A percentile compares a stretch with the other conserved stretches of the same genome.
phyloP scores from a whole-genome alignment of 2,888 invertebrate genomes.

The Neelides folsomi region DNA sequence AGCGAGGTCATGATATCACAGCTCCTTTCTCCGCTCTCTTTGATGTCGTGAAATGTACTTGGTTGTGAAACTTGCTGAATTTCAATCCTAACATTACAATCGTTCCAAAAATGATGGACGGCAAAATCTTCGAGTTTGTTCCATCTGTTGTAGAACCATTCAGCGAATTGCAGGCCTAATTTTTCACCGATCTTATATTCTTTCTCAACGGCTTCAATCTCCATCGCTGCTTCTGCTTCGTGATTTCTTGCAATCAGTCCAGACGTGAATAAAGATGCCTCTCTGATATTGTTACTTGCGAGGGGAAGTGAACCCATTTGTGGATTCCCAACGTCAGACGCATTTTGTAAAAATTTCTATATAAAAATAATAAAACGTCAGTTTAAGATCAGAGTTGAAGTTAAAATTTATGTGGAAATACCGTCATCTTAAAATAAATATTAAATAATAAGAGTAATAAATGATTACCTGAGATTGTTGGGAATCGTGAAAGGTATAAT shows the following conservation, averaged over 20 bases:
- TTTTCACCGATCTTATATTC: slow-evolving; percentile 20
- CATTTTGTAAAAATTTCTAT: too few species aligned
- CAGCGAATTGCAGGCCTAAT: slow-evolving; percentile 45
- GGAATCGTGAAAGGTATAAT: neutral
- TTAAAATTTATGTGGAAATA: too few species aligned
- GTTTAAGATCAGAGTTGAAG: too few species aligned
- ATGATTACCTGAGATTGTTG: too few species aligned
- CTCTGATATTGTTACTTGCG: too few species aligned
- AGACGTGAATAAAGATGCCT: too few species aligned
- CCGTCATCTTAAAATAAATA: too few species aligned
- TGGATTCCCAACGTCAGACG: too few species aligned
- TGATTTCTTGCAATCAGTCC: slow-evolving; percentile 1
- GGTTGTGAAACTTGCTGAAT: slow-evolving; percentile 33
- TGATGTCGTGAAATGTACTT: slow-evolving; percentile 17
- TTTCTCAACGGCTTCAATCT: neutral
- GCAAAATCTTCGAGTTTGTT: slow-evolving; percentile 39
- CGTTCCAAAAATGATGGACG: slow-evolving; percentile 46
- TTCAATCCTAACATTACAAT: slow-evolving; percentile 38
- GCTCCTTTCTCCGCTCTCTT: slow-evolving; percentile 35
- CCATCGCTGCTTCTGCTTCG: neutral
- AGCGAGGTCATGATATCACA: slow-evolving; percentile 37
- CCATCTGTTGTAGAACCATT: slow-evolving; percentile 46
- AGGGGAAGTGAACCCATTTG: too few species aligned
- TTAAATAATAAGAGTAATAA: too few species aligned
- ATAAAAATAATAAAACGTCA: too few species aligned